Evolutionary conservation across 1,140 invertebrate genomes (phyloP).

Genomic region (fruit fly (Drosophila melanogaster)): Release_6_plus_ISO1_MT NT_037436.4:1911501-1912000

Average conservation of each 20-base stretch:
- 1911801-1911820: conserved; percentile 51
- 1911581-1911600: conserved; percentile 16
- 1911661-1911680: conserved; percentile 69
- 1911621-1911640: conserved; percentile 55
- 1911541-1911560: conserved; percentile 44
- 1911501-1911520: conserved; percentile 11
- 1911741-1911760: conserved; percentile 33
- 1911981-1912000: conserved; percentile 13
- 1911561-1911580: conserved; percentile 33
- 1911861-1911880: conserved; percentile 75
- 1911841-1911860: conserved; percentile 73
- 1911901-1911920: conserved; percentile 64
- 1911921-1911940: conserved; percentile 37
- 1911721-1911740: conserved; percentile 57
- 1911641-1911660: conserved; percentile 57
- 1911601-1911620: conserved; percentile 35
- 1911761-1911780: conserved; percentile 40
- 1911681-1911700: conserved; percentile 47
- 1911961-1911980: neutral
- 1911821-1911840: conserved; percentile 43
- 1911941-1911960: conserved; percentile 40
- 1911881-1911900: conserved; percentile 67
- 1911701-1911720: conserved; percentile 68
- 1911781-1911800: conserved; percentile 14
- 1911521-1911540: conserved; percentile 18